Evolutionary conservation across 2,888 invertebrate species (phyloP), one percentile per base, ranked within the genome.

Genomic region (Drosophila seclusa): DNA sequence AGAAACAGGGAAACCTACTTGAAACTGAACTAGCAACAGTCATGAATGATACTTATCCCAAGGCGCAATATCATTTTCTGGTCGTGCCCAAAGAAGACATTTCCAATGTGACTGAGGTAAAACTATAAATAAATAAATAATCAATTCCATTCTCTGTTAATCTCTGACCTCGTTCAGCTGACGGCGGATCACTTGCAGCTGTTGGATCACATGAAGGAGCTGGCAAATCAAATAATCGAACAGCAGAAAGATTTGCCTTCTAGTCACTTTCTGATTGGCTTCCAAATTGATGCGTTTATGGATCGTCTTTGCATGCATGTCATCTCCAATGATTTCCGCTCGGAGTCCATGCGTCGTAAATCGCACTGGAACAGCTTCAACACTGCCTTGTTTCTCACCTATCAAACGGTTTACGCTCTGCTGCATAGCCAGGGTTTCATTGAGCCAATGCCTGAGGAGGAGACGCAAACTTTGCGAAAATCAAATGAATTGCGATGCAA

Each of bases 321-420:
- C 2, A 61, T 89, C 13, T 85, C 85, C 1, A 60, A 79, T 13
- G 89, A 85, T 50, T 85, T 89, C 36, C 67, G 68, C 27, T 76
- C 85, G 0, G 21, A 34, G 13, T 64, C 54, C 0, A 61, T 85
- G 72, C 65, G 66, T 8, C 66, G 60, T 3, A 2, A 8, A 0
- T 7, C 3, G 0, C 89, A 89, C 38, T 89, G 85, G 87, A 82
- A 78, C n/a, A 70, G 77, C 21, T 86, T 87, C n/a, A 60, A 86
- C 36, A 77, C 85, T 2, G 68, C 75, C 18, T 7, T 89, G 1
- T 89, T 85, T n/a, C 8, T 89, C 0, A 75, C 65, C 6, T 76
- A 72, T 36, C 68, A 74, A 45, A 58, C 64, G 18, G 75, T 38
- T 1, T 77, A 87, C n/a, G 70, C 64, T 0, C n/a, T 76, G 49